Base-by-base conservation (phyloP, 2,888 invertebrate species). In the Drosophila eohydei region DNA sequence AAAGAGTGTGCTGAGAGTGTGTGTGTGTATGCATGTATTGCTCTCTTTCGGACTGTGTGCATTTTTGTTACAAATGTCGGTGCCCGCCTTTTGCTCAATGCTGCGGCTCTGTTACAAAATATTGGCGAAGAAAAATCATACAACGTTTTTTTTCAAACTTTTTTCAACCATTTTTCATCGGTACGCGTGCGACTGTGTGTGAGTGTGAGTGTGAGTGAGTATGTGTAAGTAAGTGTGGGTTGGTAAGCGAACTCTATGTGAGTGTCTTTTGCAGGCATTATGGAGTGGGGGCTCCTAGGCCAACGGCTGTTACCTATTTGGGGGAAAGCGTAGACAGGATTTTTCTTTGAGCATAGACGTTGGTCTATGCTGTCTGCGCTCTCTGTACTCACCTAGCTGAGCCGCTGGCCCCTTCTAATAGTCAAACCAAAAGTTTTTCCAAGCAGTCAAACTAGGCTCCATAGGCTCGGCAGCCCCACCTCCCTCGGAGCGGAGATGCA, bases 51-150 rank as follows among this genome's bases (percentile, higher is more conserved):
- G 12, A 56, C 56, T 67, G 52, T 74, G 68, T 89, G 90, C 90
- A 86, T 77, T 89, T 85, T 71, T 87, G 78, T 89, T 85, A 89
- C 88, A 89, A 75, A 72, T 71, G 74, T 72, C 81, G 65, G 80
- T 84, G 79, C 78, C 50, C 74, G 68, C 69, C 70, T 68, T 67
- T 51, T 55, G 57, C 46, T 71, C 65, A 72, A 71, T 91, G 88
- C 92, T 92, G 92, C 68, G 89, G 30, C 83, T 90, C 92, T 92
- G 92, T 88, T 92, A 92, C 82, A 92, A 92, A 92, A 92, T 92
- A 92, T 92, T 92, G 92, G 91, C 86, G 92, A 92, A 92, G 92
- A 92, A 92, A 92, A 92, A 92, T 92, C 92, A 85, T 92, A 87
- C 90, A 88, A 90, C 90, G 88, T 91, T 92, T 88, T 91, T 81